Evolutionary conservation across 1,140 invertebrate genomes (phyloP).

Genomic region (Pollicipes pollicipes): DNA sequence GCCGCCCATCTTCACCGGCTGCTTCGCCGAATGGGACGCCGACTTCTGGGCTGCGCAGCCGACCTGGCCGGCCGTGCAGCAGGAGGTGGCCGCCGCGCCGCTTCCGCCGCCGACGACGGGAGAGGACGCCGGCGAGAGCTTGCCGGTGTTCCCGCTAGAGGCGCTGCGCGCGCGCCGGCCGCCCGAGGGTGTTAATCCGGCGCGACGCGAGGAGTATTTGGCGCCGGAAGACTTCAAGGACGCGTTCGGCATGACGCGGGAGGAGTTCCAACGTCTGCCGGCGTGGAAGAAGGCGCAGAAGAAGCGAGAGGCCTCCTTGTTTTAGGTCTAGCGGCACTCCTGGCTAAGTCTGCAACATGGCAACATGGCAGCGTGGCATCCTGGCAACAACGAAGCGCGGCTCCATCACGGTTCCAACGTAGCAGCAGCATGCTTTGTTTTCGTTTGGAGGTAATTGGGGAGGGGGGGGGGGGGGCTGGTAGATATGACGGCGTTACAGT

Average conservation of each 20-base stretch:
- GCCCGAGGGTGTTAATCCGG: background rate
- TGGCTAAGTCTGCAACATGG: too few species aligned
- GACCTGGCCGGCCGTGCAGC: background rate
- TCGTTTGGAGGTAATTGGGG: too few species aligned
- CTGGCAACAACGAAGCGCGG: too few species aligned
- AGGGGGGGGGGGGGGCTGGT: too few species aligned
- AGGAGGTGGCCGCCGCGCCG: background rate
- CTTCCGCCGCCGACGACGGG: background rate
- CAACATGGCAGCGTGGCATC: too few species aligned
- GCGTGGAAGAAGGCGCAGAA: background rate
- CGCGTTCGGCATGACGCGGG: slow-evolving; percentile 17
- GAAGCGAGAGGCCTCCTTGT: background rate
- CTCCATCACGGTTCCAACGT: too few species aligned
- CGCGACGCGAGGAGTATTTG: background rate
- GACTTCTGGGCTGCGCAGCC: slow-evolving; percentile 36
- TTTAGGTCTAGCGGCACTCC: too few species aligned
- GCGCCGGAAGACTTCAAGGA: background rate
- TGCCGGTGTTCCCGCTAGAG: background rate
- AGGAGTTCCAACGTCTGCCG: slow-evolving; percentile 31
- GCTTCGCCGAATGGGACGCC: slow-evolving; percentile 75
- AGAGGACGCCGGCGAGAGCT: background rate
- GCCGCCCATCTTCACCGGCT: slow-evolving; percentile 74
- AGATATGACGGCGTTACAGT: too few species aligned
- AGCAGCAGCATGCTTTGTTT: too few species aligned
- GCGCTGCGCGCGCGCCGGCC: background rate